Conservation (phyloP, 35 echinoderm and acorn worm species). For the Apostichopus japonicus region DNA sequence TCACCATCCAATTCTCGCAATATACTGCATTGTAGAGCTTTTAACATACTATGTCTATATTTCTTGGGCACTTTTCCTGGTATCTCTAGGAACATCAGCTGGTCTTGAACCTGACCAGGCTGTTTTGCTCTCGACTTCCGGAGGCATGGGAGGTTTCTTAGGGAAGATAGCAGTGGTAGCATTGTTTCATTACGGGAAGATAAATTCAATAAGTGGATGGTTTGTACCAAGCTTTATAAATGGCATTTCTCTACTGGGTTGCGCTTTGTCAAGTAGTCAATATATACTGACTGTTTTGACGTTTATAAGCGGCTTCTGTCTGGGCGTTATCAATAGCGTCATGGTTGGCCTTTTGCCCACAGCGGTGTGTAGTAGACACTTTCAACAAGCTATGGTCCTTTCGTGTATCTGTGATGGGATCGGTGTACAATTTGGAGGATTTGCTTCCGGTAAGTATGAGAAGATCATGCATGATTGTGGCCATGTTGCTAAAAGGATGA, state of each 20-base stretch:
- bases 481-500: too few species aligned
- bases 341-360: neutral
- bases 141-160: neutral
- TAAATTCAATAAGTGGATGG: neutral
- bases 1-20: too few species aligned
- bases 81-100: neutral
- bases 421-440: neutral
- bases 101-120: neutral
- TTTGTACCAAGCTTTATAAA: neutral
- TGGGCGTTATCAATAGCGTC: neutral
- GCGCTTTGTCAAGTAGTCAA: neutral
- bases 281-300: neutral
- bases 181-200: neutral
- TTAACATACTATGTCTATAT: neutral
- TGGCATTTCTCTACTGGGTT: neutral
- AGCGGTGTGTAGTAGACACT: neutral
- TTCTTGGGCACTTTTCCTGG: slow-evolving; percentile 22
- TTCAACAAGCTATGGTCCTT: neutral
- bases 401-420: neutral
- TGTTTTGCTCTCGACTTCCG: neutral
- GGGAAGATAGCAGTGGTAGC: neutral
- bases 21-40: neutral
- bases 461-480: too few species aligned
- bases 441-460: neutral
- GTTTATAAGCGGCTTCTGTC: neutral